Evolutionary conservation across 2,797 vertebrate species (phyloP).

Genomic region (Netta rufina): DNA sequence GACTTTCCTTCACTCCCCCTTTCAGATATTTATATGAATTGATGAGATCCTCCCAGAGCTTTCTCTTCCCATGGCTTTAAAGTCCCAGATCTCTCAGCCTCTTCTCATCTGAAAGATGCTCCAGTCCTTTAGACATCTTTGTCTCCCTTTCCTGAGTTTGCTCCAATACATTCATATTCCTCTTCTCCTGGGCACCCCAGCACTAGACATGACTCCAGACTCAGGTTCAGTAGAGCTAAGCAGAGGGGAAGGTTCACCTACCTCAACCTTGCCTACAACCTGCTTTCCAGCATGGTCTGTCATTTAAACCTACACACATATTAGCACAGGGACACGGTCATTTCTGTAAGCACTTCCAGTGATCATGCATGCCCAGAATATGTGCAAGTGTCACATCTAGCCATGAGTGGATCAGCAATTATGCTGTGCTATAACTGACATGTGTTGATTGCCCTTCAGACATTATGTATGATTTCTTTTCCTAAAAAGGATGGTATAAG

Average conservation of each 20-base stretch:
- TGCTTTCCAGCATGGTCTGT: background rate
- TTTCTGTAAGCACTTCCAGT: background rate
- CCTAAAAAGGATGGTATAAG: background rate
- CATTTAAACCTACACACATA: background rate
- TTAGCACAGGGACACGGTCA: background rate
- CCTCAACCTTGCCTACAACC: background rate
- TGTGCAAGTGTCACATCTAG: fast-evolving
- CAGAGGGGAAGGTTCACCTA: background rate
- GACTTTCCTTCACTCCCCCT: background rate
- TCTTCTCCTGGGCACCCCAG: background rate
- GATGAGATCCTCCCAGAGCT: background rate
- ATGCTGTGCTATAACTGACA: background rate
- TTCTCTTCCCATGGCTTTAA: background rate
- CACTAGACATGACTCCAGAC: background rate
- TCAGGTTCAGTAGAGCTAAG: background rate
- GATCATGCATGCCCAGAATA: background rate
- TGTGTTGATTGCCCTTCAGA: background rate
- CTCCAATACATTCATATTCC: background rate
- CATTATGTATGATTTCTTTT: background rate
- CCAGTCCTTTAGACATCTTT: background rate
- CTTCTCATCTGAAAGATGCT: background rate
- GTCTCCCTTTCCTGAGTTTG: background rate
- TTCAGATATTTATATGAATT: background rate
- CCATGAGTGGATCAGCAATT: background rate
- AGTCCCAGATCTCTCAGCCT: background rate